Evolutionary conservation across 1,140 invertebrate genomes (phyloP).

Genomic region (Nasonia longicornis): DNA sequence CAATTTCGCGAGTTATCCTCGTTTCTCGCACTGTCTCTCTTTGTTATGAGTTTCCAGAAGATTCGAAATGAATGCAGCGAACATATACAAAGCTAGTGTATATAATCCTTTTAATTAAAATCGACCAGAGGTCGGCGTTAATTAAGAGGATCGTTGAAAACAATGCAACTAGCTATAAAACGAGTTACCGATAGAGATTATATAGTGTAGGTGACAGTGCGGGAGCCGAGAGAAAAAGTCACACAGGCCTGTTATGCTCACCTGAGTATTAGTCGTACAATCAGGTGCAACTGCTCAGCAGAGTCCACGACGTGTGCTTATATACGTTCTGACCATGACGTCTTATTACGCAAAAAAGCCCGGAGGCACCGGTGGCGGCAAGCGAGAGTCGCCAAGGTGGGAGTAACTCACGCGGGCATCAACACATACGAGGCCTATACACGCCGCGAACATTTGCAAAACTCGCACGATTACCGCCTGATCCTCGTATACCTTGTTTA

Average conservation of each 20-base stretch:
- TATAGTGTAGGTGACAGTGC: not conserved
- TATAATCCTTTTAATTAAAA: not conserved
- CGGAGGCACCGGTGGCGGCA: conserved; percentile 42
- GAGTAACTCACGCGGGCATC: conserved; percentile 41
- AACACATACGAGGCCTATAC: not conserved
- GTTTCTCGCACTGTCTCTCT: no score
- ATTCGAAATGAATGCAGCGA: no score
- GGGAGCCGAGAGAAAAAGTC: conserved; percentile 22
- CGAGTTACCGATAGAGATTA: no score
- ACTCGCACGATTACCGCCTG: conserved; percentile 35
- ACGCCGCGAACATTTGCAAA: conserved; percentile 10
- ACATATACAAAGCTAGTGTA: no score
- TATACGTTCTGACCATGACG: conserved; percentile 53
- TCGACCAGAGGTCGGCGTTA: not conserved
- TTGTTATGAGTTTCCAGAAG: no score
- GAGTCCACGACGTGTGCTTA: conserved; percentile 54
- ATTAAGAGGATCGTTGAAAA: not conserved
- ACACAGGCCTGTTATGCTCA: conserved; percentile 46
- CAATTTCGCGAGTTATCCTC: not conserved
- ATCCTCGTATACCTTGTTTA: not conserved
- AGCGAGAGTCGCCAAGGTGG: conserved; percentile 48
- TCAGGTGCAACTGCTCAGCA: conserved; percentile 58
- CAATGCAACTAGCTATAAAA: not conserved
- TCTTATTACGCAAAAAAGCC: conserved; percentile 58
- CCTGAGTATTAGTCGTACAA: conserved; percentile 57